Evolutionary conservation across 2,888 invertebrate genomes (phyloP).

Genomic region (Linyphia triangularis): DNA sequence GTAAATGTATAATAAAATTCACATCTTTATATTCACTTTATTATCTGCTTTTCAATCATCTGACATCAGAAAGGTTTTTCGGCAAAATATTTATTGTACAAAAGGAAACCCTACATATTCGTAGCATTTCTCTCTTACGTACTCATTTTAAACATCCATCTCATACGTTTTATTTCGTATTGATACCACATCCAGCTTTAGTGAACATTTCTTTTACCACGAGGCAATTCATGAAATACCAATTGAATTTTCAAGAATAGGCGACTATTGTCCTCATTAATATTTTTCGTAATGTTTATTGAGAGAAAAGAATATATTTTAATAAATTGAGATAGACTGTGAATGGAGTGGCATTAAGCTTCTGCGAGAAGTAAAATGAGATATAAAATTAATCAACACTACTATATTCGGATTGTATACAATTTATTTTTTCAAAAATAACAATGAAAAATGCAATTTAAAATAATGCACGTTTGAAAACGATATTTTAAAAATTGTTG

Average conservation of each 20-base stretch:
- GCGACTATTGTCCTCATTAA: not conserved
- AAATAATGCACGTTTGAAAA: no score
- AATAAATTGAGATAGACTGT: not conserved
- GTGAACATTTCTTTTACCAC: conserved; percentile 39
- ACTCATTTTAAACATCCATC: conserved; percentile 39
- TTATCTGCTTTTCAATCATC: not conserved
- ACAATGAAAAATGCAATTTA: no score
- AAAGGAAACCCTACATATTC: not conserved
- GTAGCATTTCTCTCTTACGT: not conserved
- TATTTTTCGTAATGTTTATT: conserved; percentile 14
- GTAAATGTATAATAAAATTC: not conserved
- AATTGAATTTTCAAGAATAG: not conserved
- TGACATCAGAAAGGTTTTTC: not conserved
- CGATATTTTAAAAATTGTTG: no score
- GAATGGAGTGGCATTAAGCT: no score
- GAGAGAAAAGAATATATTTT: conserved; percentile 5
- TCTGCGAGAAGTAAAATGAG: no score
- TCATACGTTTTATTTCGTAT: conserved; percentile 33
- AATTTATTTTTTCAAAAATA: no score
- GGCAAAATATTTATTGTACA: conserved; percentile 19
- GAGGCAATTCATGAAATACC: conserved; percentile 29
- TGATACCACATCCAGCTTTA: conserved; percentile 46
- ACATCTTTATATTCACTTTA: not conserved
- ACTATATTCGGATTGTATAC: no score
- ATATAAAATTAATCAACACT: no score